Base-by-base conservation (phyloP, 2,888 invertebrate genomes). In the Pterostichus niger region DNA sequence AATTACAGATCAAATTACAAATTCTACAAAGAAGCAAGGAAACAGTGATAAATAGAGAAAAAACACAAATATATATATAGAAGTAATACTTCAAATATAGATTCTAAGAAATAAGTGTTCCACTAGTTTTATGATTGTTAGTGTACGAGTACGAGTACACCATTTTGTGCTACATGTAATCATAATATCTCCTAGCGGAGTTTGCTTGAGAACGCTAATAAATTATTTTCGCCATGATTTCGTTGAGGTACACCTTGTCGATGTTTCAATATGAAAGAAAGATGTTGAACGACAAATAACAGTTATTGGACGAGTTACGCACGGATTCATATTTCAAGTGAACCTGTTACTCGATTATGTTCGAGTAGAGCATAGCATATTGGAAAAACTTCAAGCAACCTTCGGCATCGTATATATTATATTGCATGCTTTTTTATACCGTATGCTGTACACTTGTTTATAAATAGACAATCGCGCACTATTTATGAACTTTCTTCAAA, bases 271-370 rank as follows among this genome's bases (percentile, higher is more conserved):
- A 71, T 71, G 10, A 13, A 13, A 17, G 17, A 40, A 15, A n/a
- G 13, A 44, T 44, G n/a, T 40, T 35, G 73, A 68, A 73, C 75
- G 75, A 75, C 75, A 75, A 75, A 75, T 75, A 75, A 75, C 75
- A 7, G 75, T 75, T 75, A 75, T 75, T 75, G 75, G 52, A 75
- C 17, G 52, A 33, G 52, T 15, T 52, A 75, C 68, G 52, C 75
- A 75, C 52, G 75, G 75, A 24, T 75, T 75, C 75, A 75, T 75
- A 75, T 75, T 75, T 75, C 52, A 52, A 71, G 68, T 71, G 44
- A 71, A 71, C 68, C 68, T 71, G 68, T 71, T 71, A 71, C 64
- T 64, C 64, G 64, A 64, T 64, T 44, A 71, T 44, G 40, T 44
- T 71, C 15, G 44, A 46, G 11, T 49, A 5, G 49, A 11, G 11